phyloP scores from a whole-genome alignment of 2,797 vertebrate species.

The Cichlasoma orientale region DNA sequence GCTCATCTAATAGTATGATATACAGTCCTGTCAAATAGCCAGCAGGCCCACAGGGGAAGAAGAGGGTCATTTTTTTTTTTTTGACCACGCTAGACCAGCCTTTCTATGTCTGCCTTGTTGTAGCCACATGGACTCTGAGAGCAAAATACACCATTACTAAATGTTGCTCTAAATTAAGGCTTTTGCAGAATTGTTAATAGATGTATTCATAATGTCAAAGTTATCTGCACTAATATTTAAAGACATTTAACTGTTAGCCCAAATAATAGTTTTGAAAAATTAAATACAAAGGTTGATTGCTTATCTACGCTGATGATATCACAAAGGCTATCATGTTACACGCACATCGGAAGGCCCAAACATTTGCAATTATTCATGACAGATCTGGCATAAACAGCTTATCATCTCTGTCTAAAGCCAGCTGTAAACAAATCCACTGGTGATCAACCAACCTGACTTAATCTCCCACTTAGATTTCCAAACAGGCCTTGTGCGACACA shows the following conservation, averaged over 20 bases:
- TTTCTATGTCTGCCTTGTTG: not conserved
- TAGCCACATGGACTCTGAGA: not conserved
- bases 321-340: conserved; percentile 42
- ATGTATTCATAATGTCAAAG: not conserved
- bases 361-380: conserved; percentile 78
- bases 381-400: conserved; percentile 78
- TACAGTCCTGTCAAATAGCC: conserved; percentile 64
- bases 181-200: not conserved
- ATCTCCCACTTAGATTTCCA: conserved; percentile 77
- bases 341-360: conserved; percentile 56
- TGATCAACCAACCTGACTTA: conserved; percentile 80
- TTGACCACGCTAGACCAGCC: too few relatives aligned
- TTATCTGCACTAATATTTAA: not conserved
- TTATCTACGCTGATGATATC: conserved; percentile 29
- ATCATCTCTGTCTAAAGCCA: conserved; percentile 71
- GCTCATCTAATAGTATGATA: conserved; percentile 65
- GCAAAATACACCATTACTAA: not conserved
- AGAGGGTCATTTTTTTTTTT: conserved; percentile 21
- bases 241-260: not conserved
- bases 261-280: not conserved
- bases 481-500: conserved; percentile 50
- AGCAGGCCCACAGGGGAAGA: conserved; percentile 26
- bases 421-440: conserved; percentile 77
- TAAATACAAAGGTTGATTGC: conserved; percentile 14
- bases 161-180: not conserved